Evolutionary conservation across 2,888 invertebrate genomes (phyloP), one percentile per base, ranked within the genome.

Genomic region (Drosophila prolongata): DNA sequence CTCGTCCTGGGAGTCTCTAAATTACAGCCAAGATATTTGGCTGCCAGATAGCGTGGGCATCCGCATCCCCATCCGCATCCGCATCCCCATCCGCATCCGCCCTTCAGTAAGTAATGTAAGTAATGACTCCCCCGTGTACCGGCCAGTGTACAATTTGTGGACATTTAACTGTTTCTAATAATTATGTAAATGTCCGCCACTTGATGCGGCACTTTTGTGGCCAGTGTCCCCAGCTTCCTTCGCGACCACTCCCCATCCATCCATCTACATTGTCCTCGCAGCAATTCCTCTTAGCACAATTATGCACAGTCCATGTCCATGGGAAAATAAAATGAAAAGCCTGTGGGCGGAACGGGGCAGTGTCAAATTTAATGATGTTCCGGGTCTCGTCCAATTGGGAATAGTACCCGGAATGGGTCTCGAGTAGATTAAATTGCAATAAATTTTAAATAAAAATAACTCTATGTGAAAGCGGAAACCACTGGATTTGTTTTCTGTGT

Each of bases 101-200:
- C 42, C 42, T 40, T 43, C 64, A 37, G 46, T 38, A 40, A 38
- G 56, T 54, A 67, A 67, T 54, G 67, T 67, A 55, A 67, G 47
- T 79, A 86, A 86, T 76, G 88, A 75, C 84, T 86, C 85, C 85
- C 88, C 66, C 73, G 85, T 77, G 85, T 70, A 61, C 60, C 16
- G 61, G 68, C 50, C 74, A 55, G 58, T 66, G 74, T 76, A 85
- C 84, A 85, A 85, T 85, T 85, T 85, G 85, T 86, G 85, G 85
- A 79, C 84, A 83, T 86, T 83, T 86, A 86, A 86, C 85, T 86
- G 85, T 86, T 86, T 88, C 85, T 86, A 86, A 86, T 86, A 86
- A 86, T 86, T 86, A 86, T 86, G 85, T 70, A 86, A 86, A 86
- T 86, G 87, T 80, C 69, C 80, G 87, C 80, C 84, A 78, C 79